Conservation (phyloP, 2,888 invertebrate genomes). For the Marasmarcha lunaedactyla region DNA sequence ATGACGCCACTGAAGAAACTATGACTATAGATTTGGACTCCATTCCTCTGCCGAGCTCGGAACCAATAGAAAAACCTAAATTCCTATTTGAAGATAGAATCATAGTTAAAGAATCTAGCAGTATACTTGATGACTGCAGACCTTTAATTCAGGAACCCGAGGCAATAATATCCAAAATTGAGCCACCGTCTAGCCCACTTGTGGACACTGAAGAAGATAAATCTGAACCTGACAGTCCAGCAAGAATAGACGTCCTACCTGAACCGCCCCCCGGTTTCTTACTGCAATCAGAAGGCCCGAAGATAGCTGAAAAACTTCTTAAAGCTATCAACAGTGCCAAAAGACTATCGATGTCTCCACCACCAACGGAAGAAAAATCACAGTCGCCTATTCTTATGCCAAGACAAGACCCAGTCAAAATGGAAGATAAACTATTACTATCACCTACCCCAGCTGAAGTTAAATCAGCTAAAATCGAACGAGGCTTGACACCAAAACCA, state of each 20-base stretch:
- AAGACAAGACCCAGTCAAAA: slow-evolving; percentile 17
- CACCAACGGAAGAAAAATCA: slow-evolving; percentile 37
- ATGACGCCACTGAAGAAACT: slow-evolving; percentile 12
- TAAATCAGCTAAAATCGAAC: slow-evolving; percentile 23
- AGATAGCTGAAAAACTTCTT: slow-evolving; percentile 73
- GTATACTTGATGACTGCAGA: slow-evolving; percentile 24
- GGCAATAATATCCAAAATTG: slow-evolving; percentile 28
- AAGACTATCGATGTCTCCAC: slow-evolving; percentile 59
- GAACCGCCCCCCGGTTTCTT: slow-evolving; percentile 60
- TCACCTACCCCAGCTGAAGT: slow-evolving; percentile 31
- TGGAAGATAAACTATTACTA: slow-evolving; percentile 24
- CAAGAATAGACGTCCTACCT: slow-evolving; percentile 57
- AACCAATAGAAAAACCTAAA: slow-evolving; percentile 19
- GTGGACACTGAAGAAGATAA: slow-evolving; percentile 61
- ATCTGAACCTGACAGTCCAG: slow-evolving; percentile 61
- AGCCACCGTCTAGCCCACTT: slow-evolving; percentile 49
- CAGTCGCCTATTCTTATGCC: slow-evolving; percentile 35
- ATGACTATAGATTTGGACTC: slow-evolving; percentile 17
- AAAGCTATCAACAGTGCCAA: slow-evolving; percentile 72
- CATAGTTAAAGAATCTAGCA: not conserved
- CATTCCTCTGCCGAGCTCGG: slow-evolving; percentile 28
- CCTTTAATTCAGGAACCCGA: slow-evolving; percentile 27
- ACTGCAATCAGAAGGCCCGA: slow-evolving; percentile 62
- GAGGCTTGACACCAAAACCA: slow-evolving; percentile 25
- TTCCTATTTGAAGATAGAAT: not conserved